phyloP scores from a whole-genome alignment of 2,888 invertebrate species.

The Griposia aprilina region DNA sequence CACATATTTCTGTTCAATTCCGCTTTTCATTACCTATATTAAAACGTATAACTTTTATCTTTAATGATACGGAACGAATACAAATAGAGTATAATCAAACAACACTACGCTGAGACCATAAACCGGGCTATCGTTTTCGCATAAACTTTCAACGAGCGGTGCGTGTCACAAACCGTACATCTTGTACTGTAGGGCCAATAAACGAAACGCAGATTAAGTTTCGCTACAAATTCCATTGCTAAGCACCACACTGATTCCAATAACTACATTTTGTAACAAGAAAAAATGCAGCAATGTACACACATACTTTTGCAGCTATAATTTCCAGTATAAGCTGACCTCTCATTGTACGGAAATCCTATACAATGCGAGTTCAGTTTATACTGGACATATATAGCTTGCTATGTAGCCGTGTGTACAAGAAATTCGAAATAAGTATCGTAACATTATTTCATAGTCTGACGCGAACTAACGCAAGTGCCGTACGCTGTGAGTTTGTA shows the following conservation, averaged over 20 bases:
- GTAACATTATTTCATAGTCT: slow-evolving; percentile 60
- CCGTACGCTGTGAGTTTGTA: slow-evolving; percentile 74
- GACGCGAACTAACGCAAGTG: slow-evolving; percentile 66
- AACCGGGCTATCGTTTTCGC: slow-evolving; percentile 58
- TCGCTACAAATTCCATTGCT: slow-evolving; percentile 42
- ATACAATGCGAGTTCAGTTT: too few species aligned
- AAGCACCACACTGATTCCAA: slow-evolving; percentile 3
- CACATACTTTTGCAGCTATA: too few species aligned
- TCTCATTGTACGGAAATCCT: too few species aligned
- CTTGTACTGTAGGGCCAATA: slow-evolving; percentile 34
- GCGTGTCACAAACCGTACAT: slow-evolving; percentile 35
- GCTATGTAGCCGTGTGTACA: too few species aligned
- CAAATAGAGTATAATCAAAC: slow-evolving; percentile 65
- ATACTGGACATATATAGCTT: too few species aligned
- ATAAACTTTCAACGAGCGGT: slow-evolving; percentile 52
- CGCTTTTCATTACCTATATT: slow-evolving; percentile 45
- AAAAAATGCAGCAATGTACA: slow-evolving; percentile 48
- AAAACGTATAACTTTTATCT: slow-evolving; percentile 64
- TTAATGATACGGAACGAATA: slow-evolving; percentile 64
- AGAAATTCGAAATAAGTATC: slow-evolving; percentile 46
- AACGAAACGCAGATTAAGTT: slow-evolving; percentile 44
- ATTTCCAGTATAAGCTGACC: too few species aligned
- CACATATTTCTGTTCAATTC: slow-evolving; percentile 46
- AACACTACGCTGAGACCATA: slow-evolving; percentile 46
- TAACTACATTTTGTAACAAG: slow-evolving; percentile 11